Conservation (phyloP, 2,888 invertebrate genomes). For the Abrostola triplasia region DNA sequence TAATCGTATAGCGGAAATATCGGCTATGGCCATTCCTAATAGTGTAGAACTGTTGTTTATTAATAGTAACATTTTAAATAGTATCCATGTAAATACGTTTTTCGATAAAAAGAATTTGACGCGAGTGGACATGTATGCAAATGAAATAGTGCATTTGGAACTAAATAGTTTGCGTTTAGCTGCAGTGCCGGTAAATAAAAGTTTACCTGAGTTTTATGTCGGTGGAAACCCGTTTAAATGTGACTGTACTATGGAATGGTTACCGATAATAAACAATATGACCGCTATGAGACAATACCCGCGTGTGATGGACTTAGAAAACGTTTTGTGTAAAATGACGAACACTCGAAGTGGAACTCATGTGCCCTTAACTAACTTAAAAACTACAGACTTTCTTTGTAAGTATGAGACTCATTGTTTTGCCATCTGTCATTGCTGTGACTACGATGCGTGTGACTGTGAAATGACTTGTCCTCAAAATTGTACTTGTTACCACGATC, state of each 20-base stretch:
- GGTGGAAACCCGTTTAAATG: conserved; percentile 98
- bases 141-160: conserved; percentile 94
- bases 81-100: conserved; percentile 95
- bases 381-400: conserved; percentile 96
- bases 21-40: conserved; percentile 95
- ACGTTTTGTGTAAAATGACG: conserved; percentile 95
- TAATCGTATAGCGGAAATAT: conserved; percentile 94
- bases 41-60: conserved; percentile 96
- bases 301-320: conserved; percentile 95
- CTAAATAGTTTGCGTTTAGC: conserved; percentile 93
- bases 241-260: conserved; percentile 98
- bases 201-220: conserved; percentile 95
- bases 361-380: conserved; percentile 92
- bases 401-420: conserved; percentile 98
- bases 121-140: conserved; percentile 96
- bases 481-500: conserved; percentile 98
- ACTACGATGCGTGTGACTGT: conserved; percentile 98
- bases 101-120: conserved; percentile 94
- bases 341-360: conserved; percentile 94
- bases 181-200: conserved; percentile 91
- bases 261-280: conserved; percentile 96
- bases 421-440: conserved; percentile 98
- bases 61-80: conserved; percentile 95
- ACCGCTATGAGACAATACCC: conserved; percentile 95
- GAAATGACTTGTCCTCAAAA: conserved; percentile 98